A percentile compares a stretch with the other conserved stretches of the same genome.
Conservation (phyloP, 2,797 vertebrate genomes). For the Notolabrus celidotus region DNA sequence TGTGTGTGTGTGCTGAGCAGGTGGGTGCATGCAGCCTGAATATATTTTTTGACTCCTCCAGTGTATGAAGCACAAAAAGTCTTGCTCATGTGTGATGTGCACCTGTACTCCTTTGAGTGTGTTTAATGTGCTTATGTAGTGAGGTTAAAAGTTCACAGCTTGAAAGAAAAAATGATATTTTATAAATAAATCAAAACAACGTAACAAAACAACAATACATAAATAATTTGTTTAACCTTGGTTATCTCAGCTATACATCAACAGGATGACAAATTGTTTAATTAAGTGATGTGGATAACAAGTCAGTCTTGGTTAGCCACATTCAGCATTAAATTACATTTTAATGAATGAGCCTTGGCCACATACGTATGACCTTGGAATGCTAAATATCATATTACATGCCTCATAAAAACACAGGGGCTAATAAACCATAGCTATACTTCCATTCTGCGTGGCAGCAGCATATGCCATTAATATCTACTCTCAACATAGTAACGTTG, state of each 20-base stretch:
- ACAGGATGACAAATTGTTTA: not conserved
- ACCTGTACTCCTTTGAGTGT: not conserved
- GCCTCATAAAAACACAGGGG: conserved; percentile 24
- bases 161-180: not conserved
- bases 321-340: conserved; percentile 29
- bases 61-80: not conserved
- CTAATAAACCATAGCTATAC: not conserved
- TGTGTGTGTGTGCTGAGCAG: not conserved
- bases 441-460: not conserved
- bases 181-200: not conserved
- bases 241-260: not conserved
- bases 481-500: not conserved
- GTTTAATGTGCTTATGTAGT: not conserved
- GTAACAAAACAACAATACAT: not conserved
- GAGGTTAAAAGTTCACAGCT: not conserved
- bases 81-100: not conserved
- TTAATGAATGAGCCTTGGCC: conserved; percentile 31
- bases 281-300: conserved; percentile 28
- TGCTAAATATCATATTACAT: conserved; percentile 9
- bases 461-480: not conserved
- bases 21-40: not conserved
- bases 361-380: conserved; percentile 32
- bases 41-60: conserved; percentile 1
- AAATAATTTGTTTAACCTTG: too few species aligned
- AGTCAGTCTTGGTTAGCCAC: conserved; percentile 27